Conservation (phyloP, 2,888 invertebrate genomes). For the Phortica magna region DNA sequence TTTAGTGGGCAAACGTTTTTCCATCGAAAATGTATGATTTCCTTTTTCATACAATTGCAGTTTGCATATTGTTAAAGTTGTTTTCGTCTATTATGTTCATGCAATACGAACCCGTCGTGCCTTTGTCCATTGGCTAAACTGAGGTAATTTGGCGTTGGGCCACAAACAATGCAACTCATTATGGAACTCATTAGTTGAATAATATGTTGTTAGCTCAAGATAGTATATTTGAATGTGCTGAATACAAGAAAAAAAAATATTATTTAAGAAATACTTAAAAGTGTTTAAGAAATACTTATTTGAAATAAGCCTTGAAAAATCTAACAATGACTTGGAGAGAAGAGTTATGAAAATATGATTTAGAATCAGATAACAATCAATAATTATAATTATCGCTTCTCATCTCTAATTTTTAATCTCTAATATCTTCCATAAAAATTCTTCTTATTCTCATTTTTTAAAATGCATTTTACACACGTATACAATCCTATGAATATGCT, state of each 20-base stretch:
- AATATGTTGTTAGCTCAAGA: slow-evolving; percentile 21
- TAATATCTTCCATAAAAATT: no score
- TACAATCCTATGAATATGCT: background rate
- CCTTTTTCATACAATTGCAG: slow-evolving; percentile 34
- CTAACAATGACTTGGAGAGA: no score
- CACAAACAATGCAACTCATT: slow-evolving; percentile 50
- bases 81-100: slow-evolving; percentile 4
- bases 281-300: no score
- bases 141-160: slow-evolving; percentile 61
- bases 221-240: background rate
- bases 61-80: slow-evolving; percentile 15
- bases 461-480: background rate
- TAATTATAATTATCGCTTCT: no score
- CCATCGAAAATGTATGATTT: slow-evolving; percentile 52
- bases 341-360: no score
- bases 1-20: slow-evolving; percentile 69
- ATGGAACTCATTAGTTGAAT: slow-evolving; percentile 47
- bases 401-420: no score
- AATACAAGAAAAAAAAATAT: no score
- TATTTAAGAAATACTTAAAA: no score
- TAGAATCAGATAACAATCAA: no score
- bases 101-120: slow-evolving; percentile 34
- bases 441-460: no score
- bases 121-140: slow-evolving; percentile 62
- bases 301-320: no score